A percentile compares a stretch with the other conserved stretches of the same genome.
phyloP scores from a whole-genome alignment of 1,140 invertebrate species.

The Eriocheir sinensis region DNA sequence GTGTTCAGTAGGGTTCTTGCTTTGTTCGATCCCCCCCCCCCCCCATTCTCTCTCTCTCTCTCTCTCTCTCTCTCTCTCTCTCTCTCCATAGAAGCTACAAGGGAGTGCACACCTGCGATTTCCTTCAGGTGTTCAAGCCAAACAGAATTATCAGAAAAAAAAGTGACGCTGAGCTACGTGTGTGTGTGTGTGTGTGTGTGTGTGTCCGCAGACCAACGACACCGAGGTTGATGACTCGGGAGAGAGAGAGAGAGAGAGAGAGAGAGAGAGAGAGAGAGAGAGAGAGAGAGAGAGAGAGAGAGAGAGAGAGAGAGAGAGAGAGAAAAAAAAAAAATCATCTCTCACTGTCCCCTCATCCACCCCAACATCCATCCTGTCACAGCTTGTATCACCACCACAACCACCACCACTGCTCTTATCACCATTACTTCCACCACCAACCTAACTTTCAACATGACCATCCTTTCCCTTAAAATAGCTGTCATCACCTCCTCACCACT shows the following conservation, averaged over 20 bases:
- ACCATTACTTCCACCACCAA: too few species aligned
- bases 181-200: slow-evolving; percentile 1
- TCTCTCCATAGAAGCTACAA: background rate
- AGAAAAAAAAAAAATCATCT: background rate
- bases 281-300: slow-evolving; percentile 52
- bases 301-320: slow-evolving; percentile 13
- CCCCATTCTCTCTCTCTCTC: background rate
- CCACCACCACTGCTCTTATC: too few species aligned
- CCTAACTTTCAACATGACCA: too few species aligned
- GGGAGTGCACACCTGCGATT: background rate
- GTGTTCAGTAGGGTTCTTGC: background rate
- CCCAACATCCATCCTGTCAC: background rate
- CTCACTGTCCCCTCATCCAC: background rate
- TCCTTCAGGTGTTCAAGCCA: background rate
- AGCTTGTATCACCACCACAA: too few species aligned
- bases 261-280: slow-evolving; percentile 55
- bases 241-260: background rate
- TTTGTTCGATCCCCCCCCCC: background rate
- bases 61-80: background rate
- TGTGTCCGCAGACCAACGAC: background rate
- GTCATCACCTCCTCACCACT: too few species aligned
- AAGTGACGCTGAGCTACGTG: background rate
- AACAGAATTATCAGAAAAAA: background rate
- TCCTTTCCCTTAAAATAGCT: too few species aligned
- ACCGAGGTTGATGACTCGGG: background rate